Percentiles rank a stretch among this genome's conserved stretches.
phyloP scores from a whole-genome alignment of 2,113 vertebrate species.

The Callithrix jacchus region DNA sequence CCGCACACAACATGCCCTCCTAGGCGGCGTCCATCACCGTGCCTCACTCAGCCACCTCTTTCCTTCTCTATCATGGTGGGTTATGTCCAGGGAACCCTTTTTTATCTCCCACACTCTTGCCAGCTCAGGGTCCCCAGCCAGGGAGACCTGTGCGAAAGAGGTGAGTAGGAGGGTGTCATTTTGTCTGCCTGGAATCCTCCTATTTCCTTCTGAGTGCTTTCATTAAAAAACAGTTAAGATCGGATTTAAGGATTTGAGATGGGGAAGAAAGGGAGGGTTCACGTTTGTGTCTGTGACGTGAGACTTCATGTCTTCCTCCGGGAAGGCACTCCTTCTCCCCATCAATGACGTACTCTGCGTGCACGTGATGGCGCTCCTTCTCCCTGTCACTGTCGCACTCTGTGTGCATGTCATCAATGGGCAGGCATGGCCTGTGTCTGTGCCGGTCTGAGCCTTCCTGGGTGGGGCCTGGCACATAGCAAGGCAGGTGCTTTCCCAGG shows the following conservation, averaged over 20 bases:
- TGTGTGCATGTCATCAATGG: rapidly evolving
- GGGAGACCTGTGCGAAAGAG: rapidly evolving
- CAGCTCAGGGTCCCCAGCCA: rapidly evolving
- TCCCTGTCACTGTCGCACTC: too few species aligned
- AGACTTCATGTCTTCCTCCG: background rate
- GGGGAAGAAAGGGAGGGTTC: rapidly evolving
- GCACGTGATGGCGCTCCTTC: background rate
- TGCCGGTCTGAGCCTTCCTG: background rate
- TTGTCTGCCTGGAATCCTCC: background rate
- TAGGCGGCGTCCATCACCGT: background rate
- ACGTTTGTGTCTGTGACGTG: background rate
- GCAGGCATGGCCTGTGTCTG: background rate
- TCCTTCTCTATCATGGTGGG: background rate
- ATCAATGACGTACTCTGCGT: too few species aligned
- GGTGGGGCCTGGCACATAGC: background rate
- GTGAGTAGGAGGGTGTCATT: background rate
- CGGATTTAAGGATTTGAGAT: background rate
- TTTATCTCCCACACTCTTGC: background rate
- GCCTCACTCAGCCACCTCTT: background rate
- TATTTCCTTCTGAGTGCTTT: background rate
- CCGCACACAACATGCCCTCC: background rate
- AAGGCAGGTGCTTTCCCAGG: background rate
- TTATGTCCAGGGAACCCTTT: background rate
- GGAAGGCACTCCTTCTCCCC: background rate
- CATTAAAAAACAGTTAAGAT: background rate